Conservation (phyloP, 2,113 vertebrate genomes). For the Okapia johnstoni region DNA sequence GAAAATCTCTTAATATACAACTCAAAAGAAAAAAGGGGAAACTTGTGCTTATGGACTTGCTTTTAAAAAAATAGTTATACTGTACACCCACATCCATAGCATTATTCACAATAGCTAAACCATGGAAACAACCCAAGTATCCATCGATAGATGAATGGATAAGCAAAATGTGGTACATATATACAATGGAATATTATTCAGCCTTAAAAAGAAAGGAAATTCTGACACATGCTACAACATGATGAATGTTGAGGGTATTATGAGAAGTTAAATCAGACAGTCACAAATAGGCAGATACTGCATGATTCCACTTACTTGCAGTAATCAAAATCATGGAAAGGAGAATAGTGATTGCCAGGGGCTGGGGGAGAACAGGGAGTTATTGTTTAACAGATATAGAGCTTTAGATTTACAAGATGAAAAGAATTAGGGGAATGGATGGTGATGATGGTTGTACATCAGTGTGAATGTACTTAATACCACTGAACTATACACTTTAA, state of each 20-base stretch:
- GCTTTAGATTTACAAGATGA: background rate
- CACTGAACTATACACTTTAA: background rate
- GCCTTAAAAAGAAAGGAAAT: background rate
- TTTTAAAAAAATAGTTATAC: background rate
- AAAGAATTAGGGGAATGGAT: background rate
- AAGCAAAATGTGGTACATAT: background rate
- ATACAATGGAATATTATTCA: background rate
- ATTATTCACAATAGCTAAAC: background rate
- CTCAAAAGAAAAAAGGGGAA: background rate
- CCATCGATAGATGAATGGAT: background rate
- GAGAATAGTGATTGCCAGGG: background rate
- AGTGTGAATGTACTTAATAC: background rate
- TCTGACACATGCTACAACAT: background rate
- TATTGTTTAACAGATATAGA: background rate
- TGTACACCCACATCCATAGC: background rate
- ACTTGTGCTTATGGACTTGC: background rate
- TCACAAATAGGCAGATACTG: background rate
- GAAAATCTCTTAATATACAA: background rate
- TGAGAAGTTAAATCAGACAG: background rate
- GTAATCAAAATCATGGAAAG: background rate
- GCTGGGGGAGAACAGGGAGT: background rate
- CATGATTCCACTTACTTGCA: background rate
- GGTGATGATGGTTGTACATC: background rate
- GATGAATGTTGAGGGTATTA: background rate
- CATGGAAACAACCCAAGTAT: background rate